Base-by-base conservation (phyloP, 2,888 invertebrate genomes). In the Cosmopolites sordidus region DNA sequence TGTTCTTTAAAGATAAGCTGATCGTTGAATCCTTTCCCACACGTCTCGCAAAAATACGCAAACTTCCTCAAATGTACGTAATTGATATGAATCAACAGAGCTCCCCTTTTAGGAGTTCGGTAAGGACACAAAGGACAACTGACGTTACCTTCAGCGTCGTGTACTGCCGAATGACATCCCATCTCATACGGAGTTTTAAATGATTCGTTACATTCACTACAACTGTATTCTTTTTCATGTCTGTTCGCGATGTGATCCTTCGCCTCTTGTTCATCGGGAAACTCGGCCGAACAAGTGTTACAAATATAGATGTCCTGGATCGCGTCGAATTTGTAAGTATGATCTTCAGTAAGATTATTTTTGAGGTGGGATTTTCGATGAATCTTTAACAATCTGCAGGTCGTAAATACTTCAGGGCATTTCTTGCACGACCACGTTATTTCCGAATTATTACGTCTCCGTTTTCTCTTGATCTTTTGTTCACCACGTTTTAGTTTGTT, bases 11-110 rank as follows among this genome's bases (percentile, higher is more conserved):
- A 77, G 59, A 77, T 73, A 37, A 76, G 74, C 22, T 73, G 72
- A 62, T 78, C 77, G 68, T 77, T 78, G 56, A 79, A 80, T 11
- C 78, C 79, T 65, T 79, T 79, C 50, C 76, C 75, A 62, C 80
- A 80, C 6, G 73, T 74, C 43, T 76, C 74, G 62, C 80, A 80
- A 54, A 75, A 73, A 64, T 78, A 79, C 45, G 75, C 73, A 54
- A 75, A 73, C 50, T 71, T 70, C 16, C 66, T 65, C 9, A 70
- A 59, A 54, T 73, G 73, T 8, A 64, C 66, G 8, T 65, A 62
- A 50, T 73, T 72, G 4, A 72, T 63, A 56, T 73, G 73, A 1
- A 64, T 62, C 14, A 65, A 52, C 16, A 73, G 59, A 0, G 64
- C 60, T 12, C 65, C 66, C 17, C 66, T 59, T 51, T 65, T 65